Base-by-base conservation (phyloP, 2,797 vertebrate genomes). In the Halcyon chelicuti region DNA sequence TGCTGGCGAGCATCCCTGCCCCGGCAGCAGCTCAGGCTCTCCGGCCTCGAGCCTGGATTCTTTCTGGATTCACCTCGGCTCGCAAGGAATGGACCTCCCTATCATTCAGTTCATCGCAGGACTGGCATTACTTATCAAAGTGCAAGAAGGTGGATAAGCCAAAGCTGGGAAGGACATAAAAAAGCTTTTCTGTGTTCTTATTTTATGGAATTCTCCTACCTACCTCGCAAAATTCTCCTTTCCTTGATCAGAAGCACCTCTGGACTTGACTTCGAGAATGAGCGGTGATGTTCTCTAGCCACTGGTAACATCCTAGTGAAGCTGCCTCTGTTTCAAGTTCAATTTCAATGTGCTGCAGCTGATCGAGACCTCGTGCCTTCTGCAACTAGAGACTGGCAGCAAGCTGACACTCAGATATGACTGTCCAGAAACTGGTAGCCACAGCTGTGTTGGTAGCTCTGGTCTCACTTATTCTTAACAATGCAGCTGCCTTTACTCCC, bases 201-300 rank as follows among this genome's bases (percentile, higher is more conserved):
- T 94, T 96, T 90, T 96, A 97, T 96, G 98, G 98, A 97, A 97
- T 97, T 97, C 66, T 85, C 88, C 94, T 74, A 68, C 57, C 90
- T 95, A 82, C 96, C 83, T 84, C 94, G 2, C 25, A 25, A 51
- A 71, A 62, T 33, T 60, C 84, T 76, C 37, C 28, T 80, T 94
- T 94, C 74, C 77, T 94, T 44, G 37, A 57, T 78, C 63, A 68
- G 94, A 88, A 94, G 46, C 81, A 72, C 60, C 47, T 70, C 80
- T 85, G 94, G 95, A 88, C 37, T 63, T 60, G 96, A 95, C 97
- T 98, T 98, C 97, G 98, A 99, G 98, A 98, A 99, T 99, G 99
- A 99, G 98, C 95, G 99, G 99, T 97, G 99, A 99, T 99, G 99
- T 99, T 96, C 99, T 99, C 98, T 99, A 99, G 99, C 98, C 95